Evolutionary conservation across 2,113 vertebrate species (phyloP).

Genomic region (Corydoras sp.): DNA sequence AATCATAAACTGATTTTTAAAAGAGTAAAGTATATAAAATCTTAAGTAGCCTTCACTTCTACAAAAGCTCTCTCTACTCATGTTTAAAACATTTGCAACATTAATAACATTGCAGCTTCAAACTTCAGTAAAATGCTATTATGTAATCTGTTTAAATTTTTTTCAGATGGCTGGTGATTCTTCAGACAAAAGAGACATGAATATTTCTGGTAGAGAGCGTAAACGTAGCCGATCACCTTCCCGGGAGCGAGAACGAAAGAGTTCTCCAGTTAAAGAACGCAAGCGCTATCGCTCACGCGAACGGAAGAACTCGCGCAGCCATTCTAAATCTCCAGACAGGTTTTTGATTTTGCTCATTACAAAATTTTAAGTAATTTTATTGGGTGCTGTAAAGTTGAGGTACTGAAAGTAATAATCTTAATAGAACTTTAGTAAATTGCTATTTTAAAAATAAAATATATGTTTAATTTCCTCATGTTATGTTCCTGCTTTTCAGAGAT

Average conservation of each 20-base stretch:
- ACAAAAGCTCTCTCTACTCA: no score
- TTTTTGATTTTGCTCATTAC: constrained; percentile 34
- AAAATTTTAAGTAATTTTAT: background rate
- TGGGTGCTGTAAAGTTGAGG: background rate
- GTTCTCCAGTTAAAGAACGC: constrained; percentile 78
- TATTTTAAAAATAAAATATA: no score
- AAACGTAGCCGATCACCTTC: constrained; percentile 81
- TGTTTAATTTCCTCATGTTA: background rate
- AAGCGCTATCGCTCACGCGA: constrained; percentile 85
- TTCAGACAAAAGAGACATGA: constrained; percentile 81
- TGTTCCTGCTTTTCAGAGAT: constrained; percentile 65
- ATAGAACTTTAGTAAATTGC: no score
- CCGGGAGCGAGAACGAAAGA: constrained; percentile 78
- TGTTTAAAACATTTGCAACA: no score
- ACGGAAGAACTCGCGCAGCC: constrained; percentile 71
- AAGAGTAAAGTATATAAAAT: no score
- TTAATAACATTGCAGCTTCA: no score
- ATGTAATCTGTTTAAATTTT: background rate
- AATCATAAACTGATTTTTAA: no score
- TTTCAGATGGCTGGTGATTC: constrained; percentile 86
- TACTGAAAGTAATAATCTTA: background rate
- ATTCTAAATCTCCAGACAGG: constrained; percentile 87
- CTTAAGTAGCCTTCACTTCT: no score
- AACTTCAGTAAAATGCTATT: background rate
- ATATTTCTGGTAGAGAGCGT: constrained; percentile 77